A percentile compares a stretch with the other conserved stretches of the same genome.
Conservation (phyloP, 2,113 vertebrate genomes). For the Terrapene triunguis region DNA sequence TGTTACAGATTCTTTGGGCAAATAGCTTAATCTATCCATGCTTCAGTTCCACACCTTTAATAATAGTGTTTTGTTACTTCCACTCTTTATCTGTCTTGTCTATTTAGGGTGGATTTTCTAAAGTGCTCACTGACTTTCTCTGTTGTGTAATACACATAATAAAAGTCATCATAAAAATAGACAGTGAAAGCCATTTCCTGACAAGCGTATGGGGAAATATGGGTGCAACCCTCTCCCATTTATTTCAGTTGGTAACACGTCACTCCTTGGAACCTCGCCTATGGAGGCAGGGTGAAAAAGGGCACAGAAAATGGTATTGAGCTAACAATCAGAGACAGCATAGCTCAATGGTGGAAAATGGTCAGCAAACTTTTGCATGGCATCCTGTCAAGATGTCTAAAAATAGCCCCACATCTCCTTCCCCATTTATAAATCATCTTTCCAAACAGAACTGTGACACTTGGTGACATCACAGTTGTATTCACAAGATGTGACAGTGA, state of each 20-base stretch:
- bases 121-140: neutral
- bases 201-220: neutral
- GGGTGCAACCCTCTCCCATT: neutral
- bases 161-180: neutral
- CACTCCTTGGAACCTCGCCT: neutral
- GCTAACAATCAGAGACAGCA: neutral
- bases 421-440: slow-evolving; percentile 54
- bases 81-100: neutral
- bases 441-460: slow-evolving; percentile 33
- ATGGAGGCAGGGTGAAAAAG: neutral
- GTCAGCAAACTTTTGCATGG: slow-evolving; percentile 24
- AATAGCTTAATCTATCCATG: neutral
- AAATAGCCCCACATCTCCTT: slow-evolving; percentile 48
- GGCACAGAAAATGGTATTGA: neutral
- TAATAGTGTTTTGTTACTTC: neutral
- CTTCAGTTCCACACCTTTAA: neutral
- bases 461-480: slow-evolving; percentile 46
- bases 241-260: neutral
- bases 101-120: neutral
- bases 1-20: neutral
- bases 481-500: slow-evolving; percentile 64
- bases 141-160: neutral
- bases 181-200: neutral
- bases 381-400: slow-evolving; percentile 50
- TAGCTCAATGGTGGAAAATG: neutral